Conservation (phyloP, 2,113 vertebrate species). For the Lanius ludovicianus region DNA sequence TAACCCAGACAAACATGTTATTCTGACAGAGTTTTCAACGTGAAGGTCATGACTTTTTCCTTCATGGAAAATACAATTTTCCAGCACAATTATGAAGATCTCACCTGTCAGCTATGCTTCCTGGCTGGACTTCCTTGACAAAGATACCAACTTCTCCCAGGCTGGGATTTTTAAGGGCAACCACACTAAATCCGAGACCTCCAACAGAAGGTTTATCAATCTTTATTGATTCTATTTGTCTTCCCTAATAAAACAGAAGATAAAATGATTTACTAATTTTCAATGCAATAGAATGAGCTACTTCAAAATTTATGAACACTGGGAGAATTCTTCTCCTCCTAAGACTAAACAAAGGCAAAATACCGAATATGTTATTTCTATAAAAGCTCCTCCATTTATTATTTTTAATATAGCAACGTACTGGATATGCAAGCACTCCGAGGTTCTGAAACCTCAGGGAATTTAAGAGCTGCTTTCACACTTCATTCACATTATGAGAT, state of each 20-base stretch:
- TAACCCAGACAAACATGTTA: conserved; percentile 5
- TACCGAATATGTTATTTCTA: conserved; percentile 58
- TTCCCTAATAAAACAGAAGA: conserved; percentile 76
- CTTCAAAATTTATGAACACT: conserved; percentile 8
- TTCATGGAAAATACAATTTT: background rate
- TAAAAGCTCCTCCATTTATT: conserved; percentile 63
- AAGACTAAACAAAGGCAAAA: conserved; percentile 57
- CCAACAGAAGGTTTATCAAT: conserved; percentile 86
- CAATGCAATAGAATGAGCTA: background rate
- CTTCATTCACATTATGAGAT: conserved; percentile 61
- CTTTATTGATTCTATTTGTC: conserved; percentile 80
- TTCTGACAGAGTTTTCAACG: background rate
- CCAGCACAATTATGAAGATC: conserved; percentile 1
- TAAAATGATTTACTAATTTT: conserved; percentile 35
- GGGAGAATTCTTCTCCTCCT: conserved; percentile 4
- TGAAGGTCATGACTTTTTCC: background rate
- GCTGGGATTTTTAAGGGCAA: conserved; percentile 82
- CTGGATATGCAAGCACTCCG: conserved; percentile 33
- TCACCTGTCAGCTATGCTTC: conserved; percentile 91
- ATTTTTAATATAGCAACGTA: conserved; percentile 56
- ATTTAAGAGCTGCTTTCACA: conserved; percentile 66
- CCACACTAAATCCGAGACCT: conserved; percentile 94
- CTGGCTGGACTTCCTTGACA: conserved; percentile 89
- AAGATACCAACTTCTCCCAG: conserved; percentile 83
- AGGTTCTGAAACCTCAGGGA: conserved; percentile 52